Evolutionary conservation across 2,888 invertebrate species (phyloP).

Genomic region (Ormyrus labotus): DNA sequence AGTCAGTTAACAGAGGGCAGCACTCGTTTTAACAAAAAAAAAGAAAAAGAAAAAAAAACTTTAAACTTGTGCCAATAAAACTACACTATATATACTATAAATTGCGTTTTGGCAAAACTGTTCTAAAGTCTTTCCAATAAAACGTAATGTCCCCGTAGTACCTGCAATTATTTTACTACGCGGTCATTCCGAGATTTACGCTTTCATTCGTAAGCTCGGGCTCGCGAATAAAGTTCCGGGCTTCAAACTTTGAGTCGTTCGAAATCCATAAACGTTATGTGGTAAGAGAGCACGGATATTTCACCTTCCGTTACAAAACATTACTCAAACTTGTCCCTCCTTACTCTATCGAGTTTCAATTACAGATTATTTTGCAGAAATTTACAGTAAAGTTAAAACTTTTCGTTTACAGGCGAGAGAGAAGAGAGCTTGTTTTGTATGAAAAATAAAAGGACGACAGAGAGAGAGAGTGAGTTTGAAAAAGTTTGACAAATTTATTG

Average conservation of each 20-base stretch:
- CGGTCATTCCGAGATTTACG: constrained; percentile 22
- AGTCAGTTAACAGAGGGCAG: constrained; percentile 20
- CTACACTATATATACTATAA: too few relatives aligned
- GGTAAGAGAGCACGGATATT: not conserved
- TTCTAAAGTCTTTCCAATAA: not conserved
- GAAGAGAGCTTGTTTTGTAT: not conserved
- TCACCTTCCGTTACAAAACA: too few relatives aligned
- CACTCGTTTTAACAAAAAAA: constrained; percentile 3
- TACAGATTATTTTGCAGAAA: not conserved
- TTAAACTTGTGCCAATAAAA: too few relatives aligned
- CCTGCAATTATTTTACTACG: constrained; percentile 28
- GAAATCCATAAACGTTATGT: constrained; percentile 22
- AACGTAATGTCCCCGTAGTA: not conserved
- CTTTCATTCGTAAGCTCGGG: constrained; percentile 12
- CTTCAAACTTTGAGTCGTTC: constrained; percentile 28
- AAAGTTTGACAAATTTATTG: constrained; percentile 23
- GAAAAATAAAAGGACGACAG: not conserved
- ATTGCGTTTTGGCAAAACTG: too few relatives aligned
- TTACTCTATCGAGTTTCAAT: too few relatives aligned
- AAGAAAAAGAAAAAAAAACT: too few relatives aligned
- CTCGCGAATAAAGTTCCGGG: constrained; percentile 11
- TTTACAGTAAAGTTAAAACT: not conserved
- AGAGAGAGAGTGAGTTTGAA: not conserved
- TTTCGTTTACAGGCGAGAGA: not conserved
- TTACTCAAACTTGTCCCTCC: too few relatives aligned